Evolutionary conservation across 2,888 invertebrate genomes (phyloP).

Genomic region (Ischnura elegans): DNA sequence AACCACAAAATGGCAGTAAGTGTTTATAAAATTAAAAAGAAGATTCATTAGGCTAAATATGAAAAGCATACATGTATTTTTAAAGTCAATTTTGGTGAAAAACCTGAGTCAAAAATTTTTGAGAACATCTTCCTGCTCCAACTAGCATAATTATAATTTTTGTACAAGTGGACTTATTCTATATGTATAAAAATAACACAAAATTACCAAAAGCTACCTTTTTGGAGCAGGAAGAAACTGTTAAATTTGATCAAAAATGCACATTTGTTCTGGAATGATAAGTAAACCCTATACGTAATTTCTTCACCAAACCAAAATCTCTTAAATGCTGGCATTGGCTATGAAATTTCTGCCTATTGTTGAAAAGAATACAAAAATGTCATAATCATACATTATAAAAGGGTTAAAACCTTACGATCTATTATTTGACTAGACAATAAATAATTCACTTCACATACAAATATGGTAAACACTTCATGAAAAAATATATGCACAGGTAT

Average conservation of each 20-base stretch:
- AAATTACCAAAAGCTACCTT: conserved; percentile 44
- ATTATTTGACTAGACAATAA: conserved; percentile 64
- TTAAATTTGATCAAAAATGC: conserved; percentile 53
- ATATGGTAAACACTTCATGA: conserved; percentile 67
- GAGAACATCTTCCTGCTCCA: conserved; percentile 58
- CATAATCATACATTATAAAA: conserved; percentile 61
- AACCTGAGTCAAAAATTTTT: conserved; percentile 64
- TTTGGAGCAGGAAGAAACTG: conserved; percentile 55
- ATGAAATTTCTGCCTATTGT: background rate
- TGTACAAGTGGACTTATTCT: conserved; percentile 40
- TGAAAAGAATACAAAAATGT: conserved; percentile 51
- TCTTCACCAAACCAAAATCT: background rate
- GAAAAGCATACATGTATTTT: conserved; percentile 53
- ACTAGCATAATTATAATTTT: conserved; percentile 60
- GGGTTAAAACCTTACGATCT: conserved; percentile 58
- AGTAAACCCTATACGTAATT: conserved; percentile 12
- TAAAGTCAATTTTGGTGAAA: conserved; percentile 39
- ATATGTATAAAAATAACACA: conserved; percentile 62
- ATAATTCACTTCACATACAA: conserved; percentile 65
- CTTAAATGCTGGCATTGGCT: conserved; percentile 23
- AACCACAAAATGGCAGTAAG: conserved; percentile 64
- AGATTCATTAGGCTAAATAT: conserved; percentile 48
- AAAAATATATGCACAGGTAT: conserved; percentile 67
- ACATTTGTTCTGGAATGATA: conserved; percentile 52
- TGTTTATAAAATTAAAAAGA: conserved; percentile 58